Percentiles rank a stretch among this genome's conserved stretches.
These are phyloP conservation scores for Oncorhynchus kisutch DNA, from an alignment of 2,113 vertebrate species.

Conservation along the genomic window DNA sequence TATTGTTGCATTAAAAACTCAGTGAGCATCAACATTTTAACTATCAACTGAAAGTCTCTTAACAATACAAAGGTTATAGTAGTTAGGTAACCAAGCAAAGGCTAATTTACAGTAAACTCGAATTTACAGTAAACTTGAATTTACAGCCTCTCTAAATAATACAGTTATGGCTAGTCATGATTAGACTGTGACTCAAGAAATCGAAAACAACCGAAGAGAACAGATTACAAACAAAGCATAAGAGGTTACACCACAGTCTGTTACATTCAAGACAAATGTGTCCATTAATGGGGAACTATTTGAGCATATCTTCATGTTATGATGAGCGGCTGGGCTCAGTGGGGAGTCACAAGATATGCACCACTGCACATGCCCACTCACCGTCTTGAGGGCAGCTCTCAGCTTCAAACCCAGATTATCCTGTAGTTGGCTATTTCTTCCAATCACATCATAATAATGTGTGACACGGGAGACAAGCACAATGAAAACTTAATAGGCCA, in stretches of 20 bases:
- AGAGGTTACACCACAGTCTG: background rate
- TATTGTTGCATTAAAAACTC: no score
- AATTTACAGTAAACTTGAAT: background rate
- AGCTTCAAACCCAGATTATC: conserved; percentile 84
- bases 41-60: no score
- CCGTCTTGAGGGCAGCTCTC: conserved; percentile 84
- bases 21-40: no score
- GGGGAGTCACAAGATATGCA: conserved; percentile 43
- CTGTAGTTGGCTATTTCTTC: conserved; percentile 81
- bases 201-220: background rate
- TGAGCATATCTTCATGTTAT: conserved; percentile 59
- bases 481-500: conserved; percentile 84
- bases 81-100: background rate
- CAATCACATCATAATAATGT: conserved; percentile 78
- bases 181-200: background rate
- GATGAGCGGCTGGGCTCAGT: conserved; percentile 34
- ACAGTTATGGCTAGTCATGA: background rate
- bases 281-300: conserved; percentile 53
- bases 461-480: conserved; percentile 81
- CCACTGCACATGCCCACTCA: conserved; percentile 81
- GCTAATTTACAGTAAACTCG: background rate
- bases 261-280: conserved; percentile 31
- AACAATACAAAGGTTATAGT: no score
- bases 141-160: background rate
- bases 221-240: background rate